Evolutionary conservation across 1,140 invertebrate genomes (phyloP).

Genomic region (Drosophila mojavensis): DNA sequence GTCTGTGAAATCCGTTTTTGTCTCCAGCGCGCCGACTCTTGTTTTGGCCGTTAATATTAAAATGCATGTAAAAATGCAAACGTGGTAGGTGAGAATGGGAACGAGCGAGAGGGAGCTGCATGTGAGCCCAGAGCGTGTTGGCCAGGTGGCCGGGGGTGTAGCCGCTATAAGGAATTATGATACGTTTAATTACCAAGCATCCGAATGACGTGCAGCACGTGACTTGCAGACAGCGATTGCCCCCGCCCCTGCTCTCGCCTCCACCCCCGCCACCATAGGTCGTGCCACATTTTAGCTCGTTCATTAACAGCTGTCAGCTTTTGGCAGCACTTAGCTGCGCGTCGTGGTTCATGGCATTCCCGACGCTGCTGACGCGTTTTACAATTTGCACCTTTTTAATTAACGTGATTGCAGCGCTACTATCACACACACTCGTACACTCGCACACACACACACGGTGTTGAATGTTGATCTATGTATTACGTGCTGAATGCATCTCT

Average conservation of each 20-base stretch:
- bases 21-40: conserved; percentile 67
- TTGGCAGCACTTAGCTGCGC: conserved; percentile 66
- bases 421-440: conserved; percentile 23
- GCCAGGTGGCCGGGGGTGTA: neutral
- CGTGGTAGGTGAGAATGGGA: conserved; percentile 26
- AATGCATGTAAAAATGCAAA: conserved; percentile 79
- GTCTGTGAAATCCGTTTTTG: conserved; percentile 71
- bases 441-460: conserved; percentile 14
- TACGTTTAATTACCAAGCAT: conserved; percentile 77
- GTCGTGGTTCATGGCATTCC: conserved; percentile 54
- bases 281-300: conserved; percentile 52
- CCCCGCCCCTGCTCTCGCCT: neutral
- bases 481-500: conserved; percentile 75
- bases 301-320: conserved; percentile 83
- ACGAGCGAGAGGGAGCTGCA: neutral
- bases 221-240: conserved; percentile 55
- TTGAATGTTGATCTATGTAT: conserved; percentile 71
- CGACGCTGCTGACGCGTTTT: conserved; percentile 63
- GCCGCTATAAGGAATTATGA: conserved; percentile 76
- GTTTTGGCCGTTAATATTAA: conserved; percentile 76
- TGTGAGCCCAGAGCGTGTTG: conserved; percentile 18
- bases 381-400: conserved; percentile 84
- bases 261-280: neutral
- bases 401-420: conserved; percentile 82
- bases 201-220: conserved; percentile 67